Evolutionary conservation across 1,140 invertebrate species (phyloP), one percentile per base, ranked within the genome.

Genomic region (Lasioglossum baleicum): DNA sequence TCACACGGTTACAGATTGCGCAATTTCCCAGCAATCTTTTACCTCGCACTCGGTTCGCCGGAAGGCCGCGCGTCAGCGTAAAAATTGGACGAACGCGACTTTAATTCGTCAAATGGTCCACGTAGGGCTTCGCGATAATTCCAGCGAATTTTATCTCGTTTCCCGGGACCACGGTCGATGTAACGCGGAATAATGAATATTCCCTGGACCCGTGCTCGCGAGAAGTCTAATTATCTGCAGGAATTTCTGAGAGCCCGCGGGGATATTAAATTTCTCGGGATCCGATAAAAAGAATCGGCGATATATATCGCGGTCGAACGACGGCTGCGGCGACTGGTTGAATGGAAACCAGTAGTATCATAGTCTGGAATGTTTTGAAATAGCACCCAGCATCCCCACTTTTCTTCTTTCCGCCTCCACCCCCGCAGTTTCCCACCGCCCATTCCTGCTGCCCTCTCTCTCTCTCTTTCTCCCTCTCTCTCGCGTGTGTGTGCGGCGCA

Each of bases 281-380:
- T 53, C 56, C 68, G 35, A 69, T 75, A 77, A 78, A 83, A 85
- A 87, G 83, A 85, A 87, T 85, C 75, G 75, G 44, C 72, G 72
- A 80, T 75, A 81, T 58, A n/a, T 75, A 65, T 82, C 7, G 61
- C 65, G 48, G 42, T 1, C 42, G 66, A 51, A 71, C 53, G 61
- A n/a, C 56, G 80, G 17, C 31, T 74, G 66, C 63, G 66, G 58
- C 15, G 61, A 20, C 31, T 20, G 31, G 80, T 66, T 76, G 78
- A 83, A 86, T 87, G 88, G 89, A 89, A 90, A 90, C 75, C 89
- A 77, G 84, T 88, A 90, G 84, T 90, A 90, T 88, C 88, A 88
- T 87, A 89, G 89, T 66, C 86, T 85, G 86, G 86, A 90, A 85
- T 81, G 85, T 87, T 90, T 90, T 87, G 88, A 90, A 90, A 90